Conservation (phyloP, 2,797 vertebrate genomes). For the Darevskia nairensis region DNA sequence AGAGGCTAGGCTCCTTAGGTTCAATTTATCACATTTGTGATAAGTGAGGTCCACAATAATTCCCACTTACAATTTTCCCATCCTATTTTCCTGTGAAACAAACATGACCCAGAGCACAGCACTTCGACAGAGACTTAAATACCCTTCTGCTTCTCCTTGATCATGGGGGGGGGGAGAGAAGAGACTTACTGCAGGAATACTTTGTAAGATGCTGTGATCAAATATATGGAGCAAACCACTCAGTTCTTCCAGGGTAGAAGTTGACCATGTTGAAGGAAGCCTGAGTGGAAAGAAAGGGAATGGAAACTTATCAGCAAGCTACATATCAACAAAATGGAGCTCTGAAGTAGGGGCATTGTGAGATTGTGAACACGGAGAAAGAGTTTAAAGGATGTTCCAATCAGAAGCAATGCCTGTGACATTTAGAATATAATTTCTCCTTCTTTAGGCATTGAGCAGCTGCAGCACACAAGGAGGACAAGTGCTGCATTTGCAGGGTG, state of each 20-base stretch:
- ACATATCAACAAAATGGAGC: neutral
- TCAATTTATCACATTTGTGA: too few relatives aligned
- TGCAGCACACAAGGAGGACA: too few relatives aligned
- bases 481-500: too few relatives aligned
- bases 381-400: neutral
- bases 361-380: neutral
- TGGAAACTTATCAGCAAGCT: neutral
- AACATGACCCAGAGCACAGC: neutral
- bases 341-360: neutral
- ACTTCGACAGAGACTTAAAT: neutral
- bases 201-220: constrained; percentile 41
- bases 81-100: neutral
- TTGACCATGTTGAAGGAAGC: constrained; percentile 61
- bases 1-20: too few relatives aligned
- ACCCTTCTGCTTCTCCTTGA: neutral
- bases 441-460: neutral
- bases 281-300: constrained; percentile 47
- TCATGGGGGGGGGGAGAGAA: too few relatives aligned
- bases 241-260: constrained; percentile 65
- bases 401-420: neutral
- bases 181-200: constrained; percentile 36
- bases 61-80: too few relatives aligned
- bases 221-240: constrained; percentile 44
- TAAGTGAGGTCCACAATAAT: too few relatives aligned
- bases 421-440: neutral